Evolutionary conservation across 2,888 invertebrate species (phyloP).

Genomic region (Eugnorisma glareosa): DNA sequence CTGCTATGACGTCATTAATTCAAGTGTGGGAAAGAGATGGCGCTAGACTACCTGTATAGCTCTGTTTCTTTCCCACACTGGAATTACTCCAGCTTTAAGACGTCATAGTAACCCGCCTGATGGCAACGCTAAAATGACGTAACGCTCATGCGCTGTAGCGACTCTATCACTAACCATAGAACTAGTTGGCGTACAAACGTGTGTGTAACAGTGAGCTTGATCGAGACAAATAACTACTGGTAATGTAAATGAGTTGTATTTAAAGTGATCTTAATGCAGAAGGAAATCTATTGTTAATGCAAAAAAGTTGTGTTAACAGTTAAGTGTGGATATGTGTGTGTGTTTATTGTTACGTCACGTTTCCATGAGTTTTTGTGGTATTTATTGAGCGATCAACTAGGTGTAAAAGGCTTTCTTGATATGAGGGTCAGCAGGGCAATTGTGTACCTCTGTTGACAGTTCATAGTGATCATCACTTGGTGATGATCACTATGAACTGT

Average conservation of each 20-base stretch:
- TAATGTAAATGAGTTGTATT: not conserved
- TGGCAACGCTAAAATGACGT: not conserved
- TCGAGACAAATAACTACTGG: not conserved
- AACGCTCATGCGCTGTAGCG: slow-evolving; percentile 7
- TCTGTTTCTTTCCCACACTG: too few species aligned
- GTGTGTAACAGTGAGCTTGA: not conserved
- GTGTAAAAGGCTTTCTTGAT: too few species aligned
- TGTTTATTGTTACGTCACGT: slow-evolving; percentile 1
- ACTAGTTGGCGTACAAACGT: not conserved
- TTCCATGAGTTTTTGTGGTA: not conserved
- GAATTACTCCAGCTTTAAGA: too few species aligned
- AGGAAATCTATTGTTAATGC: not conserved
- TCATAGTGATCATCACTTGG: too few species aligned
- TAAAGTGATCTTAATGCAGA: not conserved
- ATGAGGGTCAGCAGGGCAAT: too few species aligned
- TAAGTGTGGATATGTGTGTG: not conserved
- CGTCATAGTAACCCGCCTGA: too few species aligned
- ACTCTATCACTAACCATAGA: not conserved
- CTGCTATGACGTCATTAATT: too few species aligned
- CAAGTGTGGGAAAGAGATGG: too few species aligned
- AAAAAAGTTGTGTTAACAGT: not conserved
- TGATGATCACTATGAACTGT: too few species aligned
- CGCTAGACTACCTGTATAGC: too few species aligned
- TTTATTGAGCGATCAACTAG: not conserved
- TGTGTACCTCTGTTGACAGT: too few species aligned